Evolutionary conservation across 2,113 vertebrate species (phyloP), one percentile per base, ranked within the genome.

Genomic region (Pica pica): DNA sequence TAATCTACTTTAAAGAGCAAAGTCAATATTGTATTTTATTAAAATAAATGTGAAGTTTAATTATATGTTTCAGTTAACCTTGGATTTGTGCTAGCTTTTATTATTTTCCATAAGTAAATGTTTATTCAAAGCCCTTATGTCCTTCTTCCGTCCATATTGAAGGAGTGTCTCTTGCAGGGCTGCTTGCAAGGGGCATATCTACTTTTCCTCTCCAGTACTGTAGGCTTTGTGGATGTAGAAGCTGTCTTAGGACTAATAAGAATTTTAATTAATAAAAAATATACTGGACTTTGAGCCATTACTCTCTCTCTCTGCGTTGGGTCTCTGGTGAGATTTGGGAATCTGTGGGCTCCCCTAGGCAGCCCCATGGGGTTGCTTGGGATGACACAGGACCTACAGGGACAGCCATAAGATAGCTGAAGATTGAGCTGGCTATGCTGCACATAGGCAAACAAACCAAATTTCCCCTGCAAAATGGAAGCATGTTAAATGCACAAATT

Each of bases 1-100:
- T 97, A 97, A 97, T 97, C 91, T 97, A 92, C 91, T 97, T 97
- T 97, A 95, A 97, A 97, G 79, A 97, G 75, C 39, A 94, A 94
- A 92, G 95, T 93, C 94, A 98, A 97, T 95, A 97, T 91, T 93
- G 81, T 90, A 89, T 94, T 97, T 93, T 94, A 96, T 96, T 92
- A 96, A 96, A 97, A 87, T 68, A 95, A 97, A 97, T 87, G 79
- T 93, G 91, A 96, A 95, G 73, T 96, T 96, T 96, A 97, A 97
- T 98, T 97, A 91, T 95, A 94, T 83, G 93, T 96, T 96, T 90
- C 94, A 80, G 93, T 95, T 96, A 97, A 97, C 96, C 97, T 97
- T 96, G 93, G 37, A 75, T 92, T 91, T 83, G 64, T 90, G 78
- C 93, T 95, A 89, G 67, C 73, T 96, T 92, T 91, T 74, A 83